Percentiles rank a stretch among this genome's conserved stretches.
These are phyloP conservation scores for Monodelphis domestica DNA, from an alignment of 2,797 vertebrate species.

Conservation along the genomic window DNA sequence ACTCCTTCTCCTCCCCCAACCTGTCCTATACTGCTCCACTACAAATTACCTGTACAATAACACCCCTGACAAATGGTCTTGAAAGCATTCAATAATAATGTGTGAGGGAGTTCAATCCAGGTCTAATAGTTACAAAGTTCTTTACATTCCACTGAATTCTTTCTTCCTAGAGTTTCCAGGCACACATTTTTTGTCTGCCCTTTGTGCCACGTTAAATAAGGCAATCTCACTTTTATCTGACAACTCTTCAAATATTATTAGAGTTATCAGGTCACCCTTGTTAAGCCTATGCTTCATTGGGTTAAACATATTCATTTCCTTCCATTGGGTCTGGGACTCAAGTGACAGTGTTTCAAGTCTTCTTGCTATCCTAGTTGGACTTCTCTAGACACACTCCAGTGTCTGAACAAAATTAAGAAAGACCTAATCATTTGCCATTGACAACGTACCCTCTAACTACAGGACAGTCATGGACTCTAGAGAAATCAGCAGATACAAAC, in stretches of 20 bases:
- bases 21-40: background rate
- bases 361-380: background rate
- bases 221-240: background rate
- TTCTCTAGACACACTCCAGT: background rate
- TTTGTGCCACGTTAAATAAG: background rate
- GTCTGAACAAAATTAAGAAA: background rate
- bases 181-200: background rate
- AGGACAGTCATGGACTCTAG: background rate
- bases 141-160: background rate
- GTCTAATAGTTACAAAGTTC: background rate
- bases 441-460: background rate
- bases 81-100: background rate
- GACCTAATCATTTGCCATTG: background rate
- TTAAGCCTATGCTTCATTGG: background rate
- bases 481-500: background rate
- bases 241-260: background rate
- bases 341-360: background rate
- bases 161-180: background rate
- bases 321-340: background rate
- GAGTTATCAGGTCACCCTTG: too few relatives aligned
- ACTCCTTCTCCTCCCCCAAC: background rate
- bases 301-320: background rate
- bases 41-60: background rate
- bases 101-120: background rate
- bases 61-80: background rate